Evolutionary conservation across 2,797 vertebrate species (phyloP).

Genomic region (Amblyraja radiata): DNA sequence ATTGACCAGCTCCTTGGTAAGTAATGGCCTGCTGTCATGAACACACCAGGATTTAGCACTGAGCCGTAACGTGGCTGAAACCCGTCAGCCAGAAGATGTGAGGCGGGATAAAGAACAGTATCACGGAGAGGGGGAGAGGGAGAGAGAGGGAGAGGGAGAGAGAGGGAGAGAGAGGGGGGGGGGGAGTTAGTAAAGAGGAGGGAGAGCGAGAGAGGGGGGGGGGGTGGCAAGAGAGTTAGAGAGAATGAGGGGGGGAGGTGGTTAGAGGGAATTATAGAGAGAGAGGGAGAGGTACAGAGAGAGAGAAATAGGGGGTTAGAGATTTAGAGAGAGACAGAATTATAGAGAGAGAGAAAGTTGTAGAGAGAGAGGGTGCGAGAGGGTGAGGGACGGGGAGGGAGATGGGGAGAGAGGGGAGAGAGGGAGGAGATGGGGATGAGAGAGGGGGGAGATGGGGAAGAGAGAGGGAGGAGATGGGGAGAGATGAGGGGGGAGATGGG

Average conservation of each 20-base stretch:
- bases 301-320: too few relatives aligned
- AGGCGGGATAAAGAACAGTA: neutral
- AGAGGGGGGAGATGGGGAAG: neutral
- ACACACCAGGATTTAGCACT: neutral
- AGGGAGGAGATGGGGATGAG: too few relatives aligned
- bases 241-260: too few relatives aligned
- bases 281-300: too few relatives aligned
- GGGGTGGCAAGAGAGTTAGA: too few relatives aligned
- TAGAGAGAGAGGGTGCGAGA: too few relatives aligned
- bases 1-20: conserved; percentile 58
- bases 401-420: too few relatives aligned
- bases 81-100: neutral
- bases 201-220: neutral
- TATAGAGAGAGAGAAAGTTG: too few relatives aligned
- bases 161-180: neutral
- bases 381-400: too few relatives aligned
- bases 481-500: neutral
- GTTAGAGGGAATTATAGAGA: too few relatives aligned
- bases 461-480: too few relatives aligned
- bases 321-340: too few relatives aligned
- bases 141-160: neutral
- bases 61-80: neutral
- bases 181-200: neutral
- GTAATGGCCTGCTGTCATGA: neutral
- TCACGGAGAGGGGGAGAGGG: neutral